Conservation (phyloP, 1,140 invertebrate genomes). For the Chelonus insularis region DNA sequence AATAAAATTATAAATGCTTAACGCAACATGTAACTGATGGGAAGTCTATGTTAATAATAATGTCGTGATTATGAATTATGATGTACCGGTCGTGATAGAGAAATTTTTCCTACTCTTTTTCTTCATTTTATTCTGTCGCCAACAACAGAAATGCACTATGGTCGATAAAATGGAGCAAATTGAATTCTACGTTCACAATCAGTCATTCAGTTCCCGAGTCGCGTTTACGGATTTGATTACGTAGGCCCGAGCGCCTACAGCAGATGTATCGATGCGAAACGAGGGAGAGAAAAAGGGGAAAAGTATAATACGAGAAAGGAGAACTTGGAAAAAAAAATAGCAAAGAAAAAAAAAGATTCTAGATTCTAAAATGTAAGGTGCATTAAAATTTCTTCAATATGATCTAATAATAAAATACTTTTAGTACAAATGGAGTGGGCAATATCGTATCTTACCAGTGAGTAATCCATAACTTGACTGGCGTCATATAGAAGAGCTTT, state of each 20-base stretch:
- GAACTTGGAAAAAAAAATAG: neutral
- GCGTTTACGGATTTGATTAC: constrained; percentile 36
- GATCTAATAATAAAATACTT: constrained; percentile 47
- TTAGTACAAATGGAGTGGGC: constrained; percentile 35
- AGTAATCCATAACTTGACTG: neutral
- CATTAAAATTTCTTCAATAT: constrained; percentile 39
- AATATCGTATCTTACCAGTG: neutral
- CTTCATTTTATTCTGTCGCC: constrained; percentile 7
- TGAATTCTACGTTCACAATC: constrained; percentile 22
- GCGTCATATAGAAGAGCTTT: neutral
- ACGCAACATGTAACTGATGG: too few relatives aligned
- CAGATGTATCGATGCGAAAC: constrained; percentile 9
- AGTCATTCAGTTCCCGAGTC: constrained; percentile 24
- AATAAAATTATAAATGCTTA: too few relatives aligned
- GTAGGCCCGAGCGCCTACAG: constrained; percentile 26
- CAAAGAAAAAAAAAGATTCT: neutral
- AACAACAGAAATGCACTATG: constrained; percentile 24
- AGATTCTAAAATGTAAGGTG: constrained; percentile 13
- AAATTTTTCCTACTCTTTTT: neutral
- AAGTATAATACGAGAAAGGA: neutral
- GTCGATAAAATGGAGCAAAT: constrained; percentile 33
- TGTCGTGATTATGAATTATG: constrained; percentile 16
- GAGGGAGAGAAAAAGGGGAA: neutral
- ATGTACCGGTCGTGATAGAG: too few relatives aligned
- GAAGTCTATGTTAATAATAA: constrained; percentile 35